Base-by-base conservation (phyloP, 2,888 invertebrate genomes). In the Quadroppia sp. region DNA sequence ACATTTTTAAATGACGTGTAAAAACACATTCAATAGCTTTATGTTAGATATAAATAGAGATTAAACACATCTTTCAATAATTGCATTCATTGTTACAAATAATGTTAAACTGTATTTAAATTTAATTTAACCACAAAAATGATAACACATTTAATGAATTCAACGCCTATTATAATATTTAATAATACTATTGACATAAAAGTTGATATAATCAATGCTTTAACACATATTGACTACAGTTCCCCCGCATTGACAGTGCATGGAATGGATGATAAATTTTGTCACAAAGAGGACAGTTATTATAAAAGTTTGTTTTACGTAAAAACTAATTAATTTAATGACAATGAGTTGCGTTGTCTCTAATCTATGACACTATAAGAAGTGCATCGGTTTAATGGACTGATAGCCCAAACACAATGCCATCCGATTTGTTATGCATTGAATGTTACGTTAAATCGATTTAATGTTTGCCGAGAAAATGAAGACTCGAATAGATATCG, bases 251-350 rank as follows among this genome's bases (percentile, higher is more conserved):
- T 7, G 9, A 45, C 6, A 53, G 13, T 53, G 9, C 23, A 25
- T 20, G 7, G 23, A 53, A n/a, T 6, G 25, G 23, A 23, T 53
- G 53, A 53, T 53, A 53, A 53, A 20, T 53, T 15, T 20, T 20
- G 25, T 15, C 7, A 20, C 4, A 2, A 53, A 53, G 6, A 53
- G 53, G 53, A 61, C 32, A 32, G 25, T 32, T n/a, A 32, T 61
- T n/a, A 61, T 61, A 61, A 61, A 61, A 61, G 61, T 61, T 61
- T 61, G 61, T 61, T 17, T 15, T 30, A 61, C 61, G 61, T 61
- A 61, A 61, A 56, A 61, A 61, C 61, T 61, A 61, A 61, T 61
- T 61, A 61, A 61, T 61, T 61, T 61, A 61, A 61, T 61, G 61
- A 36, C 61, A 61, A 61, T 61, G 61, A 32, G 32, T 17, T 61